Base-by-base conservation (phyloP, 1,140 invertebrate genomes). In the Drosophila santomea region DNA sequence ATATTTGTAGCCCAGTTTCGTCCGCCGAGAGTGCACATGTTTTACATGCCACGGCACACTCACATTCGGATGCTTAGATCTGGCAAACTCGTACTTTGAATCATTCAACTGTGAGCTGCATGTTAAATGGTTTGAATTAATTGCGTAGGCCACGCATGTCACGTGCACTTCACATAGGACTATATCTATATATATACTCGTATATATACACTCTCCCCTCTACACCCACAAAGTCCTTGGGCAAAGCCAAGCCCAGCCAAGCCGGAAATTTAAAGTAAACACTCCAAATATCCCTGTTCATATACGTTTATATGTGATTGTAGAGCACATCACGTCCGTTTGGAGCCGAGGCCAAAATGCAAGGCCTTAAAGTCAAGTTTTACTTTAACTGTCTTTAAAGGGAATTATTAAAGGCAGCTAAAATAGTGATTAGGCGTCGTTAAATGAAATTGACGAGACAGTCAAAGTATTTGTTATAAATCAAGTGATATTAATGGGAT, bases 81-180 rank as follows among this genome's bases (percentile, higher is more conserved):
- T 48, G 57, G 77, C 57, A 51, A 79, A 75, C 67, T 72, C 52
- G 71, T 83, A 78, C 56, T 74, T 69, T 76, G 36, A 73, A 43
- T 54, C 38, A 71, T 51, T 62, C 59, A 56, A 39, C 48, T 83
- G 76, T 59, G 71, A 62, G 60, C 52, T 79, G 83, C 76, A 83
- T 88, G 62, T 63, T 83, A 79, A 86, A 86, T 86, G 76, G 83
- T 43, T 57, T 57, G 52, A 68, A 77, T 73, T 73, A 89, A 79
- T 83, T 86, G 72, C 76, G 79, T 79, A 88, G 69, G 79, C 82
- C 74, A 76, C 72, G 72, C 73, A 82, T 51, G 61, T 83, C 83
- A 88, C 74, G 83, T 88, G 82, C 79, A 50, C 52, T 51, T 44
- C 38, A 61, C 17, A 36, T 14, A 61, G 44, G 39, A 15, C 8